A percentile compares a stretch with the other conserved stretches of the same genome.
Conservation (phyloP, 2,888 invertebrate species). For the Branchipolynoe longqiensis region DNA sequence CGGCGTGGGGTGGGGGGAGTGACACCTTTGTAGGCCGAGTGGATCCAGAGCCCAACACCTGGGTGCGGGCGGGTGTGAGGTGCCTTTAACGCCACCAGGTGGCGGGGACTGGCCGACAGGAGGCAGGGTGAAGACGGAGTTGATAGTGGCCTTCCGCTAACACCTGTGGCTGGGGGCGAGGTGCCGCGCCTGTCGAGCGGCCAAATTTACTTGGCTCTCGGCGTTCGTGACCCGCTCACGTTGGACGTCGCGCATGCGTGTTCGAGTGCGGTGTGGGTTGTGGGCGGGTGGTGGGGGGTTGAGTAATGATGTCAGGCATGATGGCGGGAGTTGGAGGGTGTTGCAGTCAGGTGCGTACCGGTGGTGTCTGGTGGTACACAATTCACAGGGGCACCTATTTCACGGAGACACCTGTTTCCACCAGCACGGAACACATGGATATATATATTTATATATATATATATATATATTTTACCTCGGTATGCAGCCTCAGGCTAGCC, state of each 20-base stretch:
- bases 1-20: not conserved
- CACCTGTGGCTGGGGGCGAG: conserved; percentile 1
- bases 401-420: too few relatives aligned
- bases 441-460: too few relatives aligned
- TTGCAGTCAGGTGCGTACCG: too few relatives aligned
- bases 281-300: not conserved
- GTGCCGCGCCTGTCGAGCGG: not conserved
- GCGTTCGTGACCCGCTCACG: conserved; percentile 42
- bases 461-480: too few relatives aligned
- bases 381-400: too few relatives aligned
- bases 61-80: not conserved
- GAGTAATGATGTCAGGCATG: conserved; percentile 24
- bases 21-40: too few relatives aligned
- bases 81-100: conserved; percentile 42
- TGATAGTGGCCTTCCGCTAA: conserved; percentile 28
- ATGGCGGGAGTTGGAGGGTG: too few relatives aligned
- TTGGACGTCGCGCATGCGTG: not conserved
- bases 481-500: too few relatives aligned
- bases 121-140: not conserved
- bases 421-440: too few relatives aligned
- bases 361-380: too few relatives aligned
- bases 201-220: conserved; percentile 15
- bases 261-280: not conserved
- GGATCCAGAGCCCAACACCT: too few relatives aligned
- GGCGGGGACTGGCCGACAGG: not conserved